A percentile compares a stretch with the other conserved stretches of the same genome.
Evolutionary conservation across 2,113 vertebrate genomes (phyloP).

Genomic region (Tiliqua scincoides): DNA sequence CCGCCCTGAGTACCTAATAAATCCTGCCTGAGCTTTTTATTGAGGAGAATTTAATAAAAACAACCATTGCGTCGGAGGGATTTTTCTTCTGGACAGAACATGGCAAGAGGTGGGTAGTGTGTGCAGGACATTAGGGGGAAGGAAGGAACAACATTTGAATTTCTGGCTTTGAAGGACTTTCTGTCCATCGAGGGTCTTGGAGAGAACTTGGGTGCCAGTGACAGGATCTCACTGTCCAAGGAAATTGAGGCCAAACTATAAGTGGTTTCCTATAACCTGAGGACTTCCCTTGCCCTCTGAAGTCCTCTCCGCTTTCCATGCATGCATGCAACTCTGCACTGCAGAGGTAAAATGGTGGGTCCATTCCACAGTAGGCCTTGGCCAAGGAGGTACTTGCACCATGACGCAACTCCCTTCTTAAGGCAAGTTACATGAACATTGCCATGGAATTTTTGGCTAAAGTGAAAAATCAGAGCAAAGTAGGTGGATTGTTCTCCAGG

Average conservation of each 20-base stretch:
- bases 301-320: too few relatives aligned
- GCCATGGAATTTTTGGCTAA: too few relatives aligned
- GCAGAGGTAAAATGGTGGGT: too few relatives aligned
- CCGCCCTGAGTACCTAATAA: constrained; percentile 99
- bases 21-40: constrained; percentile 99
- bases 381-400: too few relatives aligned
- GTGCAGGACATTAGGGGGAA: constrained; percentile 19
- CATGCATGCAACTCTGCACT: too few relatives aligned
- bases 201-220: rapidly evolving
- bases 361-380: too few relatives aligned
- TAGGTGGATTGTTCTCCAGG: too few relatives aligned
- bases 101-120: constrained; percentile 66
- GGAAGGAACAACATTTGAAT: constrained; percentile 65
- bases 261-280: background rate
- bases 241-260: background rate
- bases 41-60: constrained; percentile 99
- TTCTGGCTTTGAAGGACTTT: constrained; percentile 17
- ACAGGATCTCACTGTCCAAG: background rate
- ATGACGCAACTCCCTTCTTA: too few relatives aligned
- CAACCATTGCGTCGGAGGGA: constrained; percentile 91
- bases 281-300: too few relatives aligned
- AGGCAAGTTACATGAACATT: too few relatives aligned
- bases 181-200: background rate
- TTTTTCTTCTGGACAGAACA: constrained; percentile 93
- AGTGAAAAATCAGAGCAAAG: too few relatives aligned